Evolutionary conservation across 2,888 invertebrate species (phyloP).

Genomic region (Euspilapteryx auroguttella): DNA sequence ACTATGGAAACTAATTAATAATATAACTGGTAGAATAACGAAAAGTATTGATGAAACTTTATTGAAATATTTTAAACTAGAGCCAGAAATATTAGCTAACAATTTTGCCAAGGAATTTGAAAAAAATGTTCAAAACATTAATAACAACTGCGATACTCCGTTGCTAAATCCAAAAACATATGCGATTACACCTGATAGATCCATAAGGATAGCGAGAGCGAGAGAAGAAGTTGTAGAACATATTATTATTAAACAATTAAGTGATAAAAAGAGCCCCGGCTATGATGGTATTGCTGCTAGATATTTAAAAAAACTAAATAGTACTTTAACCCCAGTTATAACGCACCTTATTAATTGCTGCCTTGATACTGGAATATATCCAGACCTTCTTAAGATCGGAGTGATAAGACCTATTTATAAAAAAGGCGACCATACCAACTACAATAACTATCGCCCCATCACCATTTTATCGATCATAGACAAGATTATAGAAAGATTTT

Average conservation of each 20-base stretch:
- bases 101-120: neutral
- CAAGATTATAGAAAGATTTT: too few species aligned
- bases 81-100: slow-evolving; percentile 3
- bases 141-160: neutral
- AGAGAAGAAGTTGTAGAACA: neutral
- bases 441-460: too few species aligned
- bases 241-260: slow-evolving; percentile 3
- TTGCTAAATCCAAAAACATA: too few species aligned
- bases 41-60: too few species aligned
- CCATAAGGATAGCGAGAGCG: slow-evolving; percentile 14
- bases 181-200: slow-evolving; percentile 18
- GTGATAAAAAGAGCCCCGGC: slow-evolving; percentile 6
- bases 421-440: too few species aligned
- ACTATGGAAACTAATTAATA: slow-evolving; percentile 6
- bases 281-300: slow-evolving; percentile 3
- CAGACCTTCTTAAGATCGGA: slow-evolving; percentile 5
- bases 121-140: slow-evolving; percentile 1
- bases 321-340: slow-evolving; percentile 3
- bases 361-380: slow-evolving; percentile 3
- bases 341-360: slow-evolving; percentile 6
- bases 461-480: too few species aligned
- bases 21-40: slow-evolving; percentile 5
- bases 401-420: too few species aligned
- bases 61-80: too few species aligned
- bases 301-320: slow-evolving; percentile 6